Conservation (phyloP, 2,888 invertebrate species). For the Amphipyra berbera region DNA sequence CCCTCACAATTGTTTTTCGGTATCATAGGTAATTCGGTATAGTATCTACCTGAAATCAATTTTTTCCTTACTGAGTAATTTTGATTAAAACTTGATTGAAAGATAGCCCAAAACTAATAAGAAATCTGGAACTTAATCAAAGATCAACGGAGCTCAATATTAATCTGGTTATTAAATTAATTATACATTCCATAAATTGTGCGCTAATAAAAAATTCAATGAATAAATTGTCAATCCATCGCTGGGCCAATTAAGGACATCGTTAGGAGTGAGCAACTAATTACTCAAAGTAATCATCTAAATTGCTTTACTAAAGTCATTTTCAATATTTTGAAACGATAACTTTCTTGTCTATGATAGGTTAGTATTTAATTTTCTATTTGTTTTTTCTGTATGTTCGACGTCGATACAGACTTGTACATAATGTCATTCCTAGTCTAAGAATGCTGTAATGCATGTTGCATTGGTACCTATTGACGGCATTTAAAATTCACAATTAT, state of each 20-base stretch:
- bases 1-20: too few species aligned
- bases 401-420: too few species aligned
- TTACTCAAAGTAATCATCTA: slow-evolving; percentile 30
- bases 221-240: slow-evolving; percentile 41
- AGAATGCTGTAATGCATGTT: too few species aligned
- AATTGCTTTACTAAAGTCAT: slow-evolving; percentile 17
- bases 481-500: too few species aligned
- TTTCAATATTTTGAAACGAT: slow-evolving; percentile 10
- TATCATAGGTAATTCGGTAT: too few species aligned
- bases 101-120: neutral
- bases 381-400: too few species aligned
- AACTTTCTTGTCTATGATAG: neutral
- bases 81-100: neutral
- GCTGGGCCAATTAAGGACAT: slow-evolving; percentile 12
- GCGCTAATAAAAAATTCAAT: slow-evolving; percentile 39
- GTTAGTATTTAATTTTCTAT: too few species aligned
- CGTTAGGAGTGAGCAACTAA: slow-evolving; percentile 23
- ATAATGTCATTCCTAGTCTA: too few species aligned
- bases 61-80: too few species aligned
- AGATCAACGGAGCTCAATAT: slow-evolving; percentile 21
- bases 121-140: slow-evolving; percentile 11
- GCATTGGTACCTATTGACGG: too few species aligned
- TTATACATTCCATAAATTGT: slow-evolving; percentile 50
- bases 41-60: too few species aligned
- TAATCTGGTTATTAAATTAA: slow-evolving; percentile 37